Percentiles rank a stretch among this genome's conserved stretches.
Conservation (phyloP, 2,113 vertebrate species). For the Callithrix jacchus region DNA sequence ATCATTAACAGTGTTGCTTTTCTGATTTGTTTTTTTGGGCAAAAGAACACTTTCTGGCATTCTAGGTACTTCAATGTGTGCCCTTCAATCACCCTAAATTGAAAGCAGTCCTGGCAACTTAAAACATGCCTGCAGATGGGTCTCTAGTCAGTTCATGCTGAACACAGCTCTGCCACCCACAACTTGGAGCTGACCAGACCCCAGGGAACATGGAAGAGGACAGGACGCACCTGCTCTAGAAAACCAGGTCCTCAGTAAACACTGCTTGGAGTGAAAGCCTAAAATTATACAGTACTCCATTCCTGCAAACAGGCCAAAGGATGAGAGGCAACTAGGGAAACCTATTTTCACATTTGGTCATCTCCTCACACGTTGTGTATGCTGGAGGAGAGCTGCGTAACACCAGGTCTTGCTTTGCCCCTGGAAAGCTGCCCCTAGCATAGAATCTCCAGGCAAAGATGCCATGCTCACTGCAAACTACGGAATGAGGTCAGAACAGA, state of each 20-base stretch:
- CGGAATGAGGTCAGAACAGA: constrained; percentile 58
- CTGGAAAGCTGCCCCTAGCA: not conserved
- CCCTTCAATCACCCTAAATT: not conserved
- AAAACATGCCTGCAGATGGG: not conserved
- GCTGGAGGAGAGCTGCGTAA: not conserved
- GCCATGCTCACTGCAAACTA: not conserved
- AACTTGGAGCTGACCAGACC: not conserved
- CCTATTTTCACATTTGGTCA: constrained; percentile 30
- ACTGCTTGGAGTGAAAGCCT: not conserved
- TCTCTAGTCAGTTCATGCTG: not conserved
- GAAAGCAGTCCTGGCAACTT: not conserved
- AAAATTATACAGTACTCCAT: not conserved
- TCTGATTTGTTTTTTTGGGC: not conserved
- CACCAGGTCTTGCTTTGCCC: not conserved
- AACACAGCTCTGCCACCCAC: not conserved
- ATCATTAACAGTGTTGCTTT: constrained; percentile 12
- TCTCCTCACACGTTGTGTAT: not conserved
- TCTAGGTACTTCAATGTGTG: not conserved
- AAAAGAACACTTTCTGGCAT: not conserved
- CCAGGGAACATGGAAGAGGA: not conserved
- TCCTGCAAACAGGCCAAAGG: not conserved
- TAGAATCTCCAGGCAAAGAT: not conserved
- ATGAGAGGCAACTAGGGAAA: not conserved
- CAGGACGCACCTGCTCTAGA: not conserved
- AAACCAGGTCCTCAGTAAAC: not conserved